A percentile compares a stretch with the other conserved stretches of the same genome.
Evolutionary conservation across 2,888 invertebrate species (phyloP).

Genomic region (Drosophila percnosoma): DNA sequence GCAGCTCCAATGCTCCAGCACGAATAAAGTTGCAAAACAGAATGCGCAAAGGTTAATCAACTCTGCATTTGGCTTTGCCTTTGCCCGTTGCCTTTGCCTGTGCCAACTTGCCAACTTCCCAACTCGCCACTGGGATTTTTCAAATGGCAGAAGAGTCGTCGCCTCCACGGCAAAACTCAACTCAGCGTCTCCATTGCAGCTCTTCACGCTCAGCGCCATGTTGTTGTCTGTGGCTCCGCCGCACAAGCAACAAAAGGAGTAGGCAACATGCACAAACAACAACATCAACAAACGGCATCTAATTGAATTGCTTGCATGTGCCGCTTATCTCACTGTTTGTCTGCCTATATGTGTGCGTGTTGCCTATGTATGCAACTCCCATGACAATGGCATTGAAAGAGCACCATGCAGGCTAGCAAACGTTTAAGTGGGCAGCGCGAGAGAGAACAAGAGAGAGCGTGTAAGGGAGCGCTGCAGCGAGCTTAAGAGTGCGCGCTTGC

Average conservation of each 20-base stretch:
- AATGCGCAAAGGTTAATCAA: constrained; percentile 84
- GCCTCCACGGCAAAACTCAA: constrained; percentile 29
- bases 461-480: constrained; percentile 11
- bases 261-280: constrained; percentile 36
- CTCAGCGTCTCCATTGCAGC: constrained; percentile 9
- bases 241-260: constrained; percentile 49
- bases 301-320: constrained; percentile 76
- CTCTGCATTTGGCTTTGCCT: constrained; percentile 71
- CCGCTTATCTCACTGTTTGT: constrained; percentile 43
- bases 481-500: constrained; percentile 45
- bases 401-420: constrained; percentile 46
- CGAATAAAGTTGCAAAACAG: constrained; percentile 81
- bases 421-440: constrained; percentile 16
- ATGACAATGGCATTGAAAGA: constrained; percentile 82
- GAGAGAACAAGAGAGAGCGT: constrained; percentile 1
- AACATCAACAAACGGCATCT: constrained; percentile 59
- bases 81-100: constrained; percentile 24
- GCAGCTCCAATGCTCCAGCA: constrained; percentile 55
- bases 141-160: constrained; percentile 58
- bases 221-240: constrained; percentile 75
- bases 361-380: constrained; percentile 48
- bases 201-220: constrained; percentile 58
- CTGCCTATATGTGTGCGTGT: constrained; percentile 11
- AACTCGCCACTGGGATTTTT: constrained; percentile 59
- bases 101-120: constrained; percentile 39